A percentile compares a stretch with the other conserved stretches of the same genome.
Conservation (phyloP, 2,113 vertebrate species). For the Mixornis gularis region DNA sequence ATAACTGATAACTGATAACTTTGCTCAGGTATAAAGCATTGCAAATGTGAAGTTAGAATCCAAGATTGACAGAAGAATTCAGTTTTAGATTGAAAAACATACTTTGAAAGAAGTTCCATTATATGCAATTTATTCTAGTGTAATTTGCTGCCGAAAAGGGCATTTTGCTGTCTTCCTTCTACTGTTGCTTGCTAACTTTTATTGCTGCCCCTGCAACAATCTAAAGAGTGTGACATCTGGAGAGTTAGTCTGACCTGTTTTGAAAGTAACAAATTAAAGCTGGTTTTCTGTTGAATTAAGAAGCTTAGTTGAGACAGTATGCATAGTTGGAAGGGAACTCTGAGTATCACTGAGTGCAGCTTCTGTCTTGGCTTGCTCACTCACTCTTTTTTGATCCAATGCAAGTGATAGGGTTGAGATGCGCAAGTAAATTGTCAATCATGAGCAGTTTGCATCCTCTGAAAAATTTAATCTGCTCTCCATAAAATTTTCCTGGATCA, state of each 20-base stretch:
- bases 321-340: not conserved
- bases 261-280: not conserved
- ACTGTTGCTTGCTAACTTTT: not conserved
- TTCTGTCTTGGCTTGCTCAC: not conserved
- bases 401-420: not conserved
- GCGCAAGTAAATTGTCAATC: not conserved
- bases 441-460: not conserved
- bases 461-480: not conserved
- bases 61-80: not conserved
- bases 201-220: not conserved
- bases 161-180: not conserved
- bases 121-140: not conserved
- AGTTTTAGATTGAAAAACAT: not conserved
- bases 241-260: not conserved
- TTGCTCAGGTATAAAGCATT: not conserved
- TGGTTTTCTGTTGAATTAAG: not conserved
- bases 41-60: not conserved
- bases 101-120: not conserved
- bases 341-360: not conserved
- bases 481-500: not conserved
- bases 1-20: not conserved
- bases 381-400: not conserved
- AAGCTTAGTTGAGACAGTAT: not conserved
- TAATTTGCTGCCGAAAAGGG: not conserved
- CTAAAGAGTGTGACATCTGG: not conserved